Conservation (phyloP, 2,888 invertebrate species). For the Sarcophaga variegata region DNA sequence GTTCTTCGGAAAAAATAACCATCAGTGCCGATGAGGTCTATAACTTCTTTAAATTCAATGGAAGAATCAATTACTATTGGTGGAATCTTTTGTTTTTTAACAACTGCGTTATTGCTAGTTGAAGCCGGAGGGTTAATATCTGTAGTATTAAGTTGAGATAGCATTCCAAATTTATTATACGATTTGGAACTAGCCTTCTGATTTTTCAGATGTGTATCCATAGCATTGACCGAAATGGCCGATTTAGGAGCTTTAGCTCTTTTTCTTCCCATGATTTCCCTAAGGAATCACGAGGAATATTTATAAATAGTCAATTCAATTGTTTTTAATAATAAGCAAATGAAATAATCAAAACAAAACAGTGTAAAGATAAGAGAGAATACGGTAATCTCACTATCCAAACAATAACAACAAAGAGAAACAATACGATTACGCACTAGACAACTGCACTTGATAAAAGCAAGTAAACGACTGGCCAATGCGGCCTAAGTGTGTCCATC, state of each 20-base stretch:
- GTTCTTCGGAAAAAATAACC: no score
- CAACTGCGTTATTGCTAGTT: not conserved
- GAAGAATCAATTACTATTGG: no score
- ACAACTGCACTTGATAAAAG: no score
- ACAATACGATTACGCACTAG: no score
- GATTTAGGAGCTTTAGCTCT: not conserved
- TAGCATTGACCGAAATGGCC: not conserved
- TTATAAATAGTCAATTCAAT: not conserved
- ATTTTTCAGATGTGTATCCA: constrained; percentile 5
- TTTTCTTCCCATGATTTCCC: constrained; percentile 9
- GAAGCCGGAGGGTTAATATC: not conserved
- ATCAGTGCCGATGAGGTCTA: no score
- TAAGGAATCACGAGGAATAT: not conserved
- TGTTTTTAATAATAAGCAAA: constrained; percentile 7
- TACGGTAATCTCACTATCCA: not conserved
- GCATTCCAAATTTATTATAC: not conserved
- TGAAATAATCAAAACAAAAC: constrained; percentile 12
- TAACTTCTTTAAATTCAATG: no score
- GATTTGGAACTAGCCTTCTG: constrained; percentile 2
- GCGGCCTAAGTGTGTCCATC: no score
- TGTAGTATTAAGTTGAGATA: not conserved
- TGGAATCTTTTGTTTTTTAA: no score
- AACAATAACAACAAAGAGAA: not conserved
- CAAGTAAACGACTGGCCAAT: no score
- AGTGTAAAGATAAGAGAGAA: constrained; percentile 10